phyloP scores from a whole-genome alignment of 2,888 invertebrate genomes.

The Phasia obesa region DNA sequence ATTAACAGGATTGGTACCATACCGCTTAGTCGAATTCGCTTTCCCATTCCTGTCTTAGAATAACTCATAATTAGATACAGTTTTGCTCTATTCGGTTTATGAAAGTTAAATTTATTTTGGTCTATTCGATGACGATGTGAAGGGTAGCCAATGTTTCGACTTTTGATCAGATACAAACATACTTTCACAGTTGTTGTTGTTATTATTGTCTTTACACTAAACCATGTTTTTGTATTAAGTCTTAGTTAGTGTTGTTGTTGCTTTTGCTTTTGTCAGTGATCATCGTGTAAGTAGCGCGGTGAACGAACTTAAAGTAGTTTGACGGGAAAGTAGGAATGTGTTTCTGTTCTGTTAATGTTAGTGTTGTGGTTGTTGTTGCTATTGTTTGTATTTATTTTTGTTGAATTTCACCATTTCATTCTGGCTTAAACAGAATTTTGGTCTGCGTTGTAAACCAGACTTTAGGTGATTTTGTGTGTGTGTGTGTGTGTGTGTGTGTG shows the following conservation, averaged over 20 bases:
- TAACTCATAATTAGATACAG: too few species aligned
- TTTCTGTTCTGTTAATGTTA: constrained; percentile 13
- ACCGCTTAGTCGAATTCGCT: too few species aligned
- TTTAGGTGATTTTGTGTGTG: not conserved
- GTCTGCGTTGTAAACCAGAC: constrained; percentile 36
- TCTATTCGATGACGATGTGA: not conserved
- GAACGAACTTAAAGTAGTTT: constrained; percentile 82
- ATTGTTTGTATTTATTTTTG: constrained; percentile 24
- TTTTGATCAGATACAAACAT: not conserved
- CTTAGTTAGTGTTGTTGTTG: constrained; percentile 44
- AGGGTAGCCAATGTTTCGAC: not conserved
- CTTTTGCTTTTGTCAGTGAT: constrained; percentile 65
- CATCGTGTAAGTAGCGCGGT: constrained; percentile 76
- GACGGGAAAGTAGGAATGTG: constrained; percentile 78
- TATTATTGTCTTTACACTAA: constrained; percentile 22
- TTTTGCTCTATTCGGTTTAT: too few species aligned
- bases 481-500: not conserved
- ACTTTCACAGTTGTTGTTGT: not conserved
- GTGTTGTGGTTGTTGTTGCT: constrained; percentile 34
- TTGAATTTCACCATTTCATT: constrained; percentile 22
- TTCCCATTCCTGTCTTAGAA: too few species aligned
- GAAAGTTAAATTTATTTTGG: too few species aligned
- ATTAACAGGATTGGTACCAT: too few species aligned
- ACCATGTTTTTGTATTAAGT: too few species aligned
- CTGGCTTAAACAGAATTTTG: constrained; percentile 48